Percentiles rank a stretch among this genome's conserved stretches.
These are phyloP conservation scores for Drosophila trapezifrons DNA, from an alignment of 1,140 invertebrate genomes.

Conservation along the genomic window DNA sequence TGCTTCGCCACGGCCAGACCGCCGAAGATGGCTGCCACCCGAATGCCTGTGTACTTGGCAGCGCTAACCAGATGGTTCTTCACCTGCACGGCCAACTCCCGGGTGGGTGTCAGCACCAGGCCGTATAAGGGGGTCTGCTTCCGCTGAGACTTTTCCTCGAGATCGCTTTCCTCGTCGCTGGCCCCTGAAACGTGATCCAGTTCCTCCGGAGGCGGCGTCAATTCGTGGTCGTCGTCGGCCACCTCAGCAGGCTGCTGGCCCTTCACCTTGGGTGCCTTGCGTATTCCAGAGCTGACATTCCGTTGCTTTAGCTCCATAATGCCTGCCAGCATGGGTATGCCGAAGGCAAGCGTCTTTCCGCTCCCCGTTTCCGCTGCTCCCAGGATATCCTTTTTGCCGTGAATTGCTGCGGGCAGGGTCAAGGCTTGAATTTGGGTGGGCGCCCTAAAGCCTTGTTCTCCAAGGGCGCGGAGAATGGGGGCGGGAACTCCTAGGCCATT, in stretches of 20 bases:
- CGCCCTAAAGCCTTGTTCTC: slow-evolving; percentile 89
- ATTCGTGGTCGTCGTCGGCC: slow-evolving; percentile 64
- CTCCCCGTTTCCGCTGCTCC: slow-evolving; percentile 99
- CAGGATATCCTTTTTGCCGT: slow-evolving; percentile 92
- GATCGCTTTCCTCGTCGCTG: slow-evolving; percentile 83
- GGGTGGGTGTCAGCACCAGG: slow-evolving; percentile 96
- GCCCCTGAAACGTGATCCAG: slow-evolving; percentile 74
- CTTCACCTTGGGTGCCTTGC: slow-evolving; percentile 82
- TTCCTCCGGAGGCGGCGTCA: slow-evolving; percentile 78
- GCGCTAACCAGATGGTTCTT: slow-evolving; percentile 92
- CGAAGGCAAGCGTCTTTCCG: slow-evolving; percentile 99
- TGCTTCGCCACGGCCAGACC: slow-evolving; percentile 97
- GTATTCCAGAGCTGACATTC: slow-evolving; percentile 59
- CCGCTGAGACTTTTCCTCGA: slow-evolving; percentile 60
- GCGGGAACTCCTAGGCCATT: slow-evolving; percentile 88
- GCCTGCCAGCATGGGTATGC: slow-evolving; percentile 94
- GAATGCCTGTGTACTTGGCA: slow-evolving; percentile 90
- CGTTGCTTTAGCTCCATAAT: slow-evolving; percentile 90
- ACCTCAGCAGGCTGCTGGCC: slow-evolving; percentile 70
- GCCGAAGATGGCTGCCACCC: slow-evolving; percentile 92
- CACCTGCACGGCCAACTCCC: slow-evolving; percentile 97
- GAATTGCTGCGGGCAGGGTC: slow-evolving; percentile 93
- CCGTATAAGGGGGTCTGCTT: slow-evolving; percentile 88
- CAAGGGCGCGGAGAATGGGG: slow-evolving; percentile 89
- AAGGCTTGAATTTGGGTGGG: slow-evolving; percentile 94